These are phyloP conservation scores for Malacoraja senta DNA, from an alignment of 2,797 vertebrate species.

Conservation along the genomic window DNA sequence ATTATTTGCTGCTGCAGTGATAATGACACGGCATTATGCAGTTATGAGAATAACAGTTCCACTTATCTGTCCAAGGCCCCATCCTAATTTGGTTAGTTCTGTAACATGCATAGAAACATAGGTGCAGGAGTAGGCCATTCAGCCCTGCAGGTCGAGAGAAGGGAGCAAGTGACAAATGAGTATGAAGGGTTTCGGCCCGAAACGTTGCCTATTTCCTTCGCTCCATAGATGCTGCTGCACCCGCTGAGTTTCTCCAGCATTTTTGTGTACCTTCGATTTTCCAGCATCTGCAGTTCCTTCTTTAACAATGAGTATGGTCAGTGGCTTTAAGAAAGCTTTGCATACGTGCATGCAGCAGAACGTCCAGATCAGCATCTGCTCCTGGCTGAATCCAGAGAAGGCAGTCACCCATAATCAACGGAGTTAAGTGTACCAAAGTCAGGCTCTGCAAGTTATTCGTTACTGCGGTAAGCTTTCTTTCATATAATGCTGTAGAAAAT, in stretches of 20 bases:
- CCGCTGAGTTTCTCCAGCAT: no score
- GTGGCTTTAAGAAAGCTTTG: background rate
- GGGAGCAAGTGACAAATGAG: background rate
- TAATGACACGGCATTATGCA: background rate
- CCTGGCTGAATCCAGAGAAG: background rate
- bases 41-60: background rate
- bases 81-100: background rate
- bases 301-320: background rate
- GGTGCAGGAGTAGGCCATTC: no score
- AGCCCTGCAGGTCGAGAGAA: background rate
- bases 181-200: no score
- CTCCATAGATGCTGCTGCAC: no score
- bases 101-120: background rate
- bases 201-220: no score
- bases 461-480: background rate
- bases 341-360: background rate
- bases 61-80: background rate
- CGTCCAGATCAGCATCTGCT: background rate
- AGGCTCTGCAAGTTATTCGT: background rate
- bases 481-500: background rate
- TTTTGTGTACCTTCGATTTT: no score
- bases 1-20: background rate
- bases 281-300: no score
- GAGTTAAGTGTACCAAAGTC: background rate
- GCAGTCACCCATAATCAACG: background rate